These are phyloP conservation scores for Neomicropteryx cornuta DNA, from an alignment of 1,140 invertebrate species.

Conservation along the genomic window DNA sequence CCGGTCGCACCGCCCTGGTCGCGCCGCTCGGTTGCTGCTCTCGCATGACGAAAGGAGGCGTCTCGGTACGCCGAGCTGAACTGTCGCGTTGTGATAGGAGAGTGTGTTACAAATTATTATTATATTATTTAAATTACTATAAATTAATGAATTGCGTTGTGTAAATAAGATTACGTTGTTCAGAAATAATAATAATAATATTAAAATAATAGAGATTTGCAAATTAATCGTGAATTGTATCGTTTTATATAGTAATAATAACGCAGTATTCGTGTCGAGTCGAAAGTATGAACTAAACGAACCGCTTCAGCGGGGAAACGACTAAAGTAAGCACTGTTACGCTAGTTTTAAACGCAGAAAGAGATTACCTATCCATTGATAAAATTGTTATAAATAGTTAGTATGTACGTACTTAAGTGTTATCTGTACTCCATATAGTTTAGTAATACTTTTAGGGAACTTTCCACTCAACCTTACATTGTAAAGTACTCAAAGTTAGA, in stretches of 20 bases:
- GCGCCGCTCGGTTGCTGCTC: constrained; percentile 6
- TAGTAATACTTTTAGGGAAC: constrained; percentile 19
- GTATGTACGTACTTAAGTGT: constrained; percentile 26
- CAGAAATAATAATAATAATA: constrained; percentile 10
- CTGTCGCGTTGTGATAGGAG: constrained; percentile 13
- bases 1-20: constrained; percentile 4
- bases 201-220: constrained; percentile 12
- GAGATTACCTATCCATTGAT: constrained; percentile 19
- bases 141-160: constrained; percentile 12
- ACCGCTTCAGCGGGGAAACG: too few species aligned
- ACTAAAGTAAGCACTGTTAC: constrained; percentile 24
- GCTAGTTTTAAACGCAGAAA: constrained; percentile 20
- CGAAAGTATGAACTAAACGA: too few species aligned
- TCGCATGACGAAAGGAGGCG: background rate
- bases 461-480: constrained; percentile 12
- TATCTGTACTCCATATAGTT: constrained; percentile 30
- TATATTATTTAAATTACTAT: constrained; percentile 4
- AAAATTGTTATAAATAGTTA: constrained; percentile 26
- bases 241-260: constrained; percentile 17
- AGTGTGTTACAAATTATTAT: constrained; percentile 9
- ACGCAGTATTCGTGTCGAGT: constrained; percentile 6
- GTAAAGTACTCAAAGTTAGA: too few species aligned
- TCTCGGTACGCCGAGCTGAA: background rate
- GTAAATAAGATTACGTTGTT: constrained; percentile 20
- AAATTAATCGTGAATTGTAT: constrained; percentile 17